Base-by-base conservation (phyloP, 2,888 invertebrate species). In the Proisotoma minuta region DNA sequence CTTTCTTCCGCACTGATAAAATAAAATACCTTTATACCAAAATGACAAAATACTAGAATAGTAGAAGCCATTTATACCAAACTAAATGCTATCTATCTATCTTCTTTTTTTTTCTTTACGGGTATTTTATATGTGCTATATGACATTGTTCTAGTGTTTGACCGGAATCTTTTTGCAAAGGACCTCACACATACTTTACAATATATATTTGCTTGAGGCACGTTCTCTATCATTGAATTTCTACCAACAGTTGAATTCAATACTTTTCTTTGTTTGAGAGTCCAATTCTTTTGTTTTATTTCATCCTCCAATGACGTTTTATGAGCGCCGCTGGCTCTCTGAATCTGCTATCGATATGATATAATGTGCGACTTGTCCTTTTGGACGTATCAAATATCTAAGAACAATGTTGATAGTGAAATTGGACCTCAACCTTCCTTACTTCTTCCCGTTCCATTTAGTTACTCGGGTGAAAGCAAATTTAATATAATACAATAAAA, bases 261-360 rank as follows among this genome's bases (percentile, higher is more conserved):
- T 12, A 43, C 20, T 43, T 43, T n/a, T 20, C 18, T 5, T 43
- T 20, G 5, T 4, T 5, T n/a, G n/a, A n/a, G n/a, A n/a, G n/a
- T n/a, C n/a, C n/a, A n/a, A n/a, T n/a, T n/a, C n/a, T 4, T 43
- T 43, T 43, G 43, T 43, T 43, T 43, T 43, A 43, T n/a, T n/a
- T n/a, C 18, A 43, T 20, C 20, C 43, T 5, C 20, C 43, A 5
- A 5, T 5, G n/a, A n/a, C n/a, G 43, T n/a, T 5, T 43, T 43
- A 43, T 43, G 43, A 43, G 18, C 18, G 43, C 43, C 43, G 5
- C 43, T n/a, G 43, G 43, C 43, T 43, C 18, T 43, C 5, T 20
- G 34, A 10, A 10, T 34, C 34, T 34, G 34, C 34, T 34, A 10
- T 10, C 34, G n/a, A n/a, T n/a, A n/a, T n/a, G n/a, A n/a, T n/a